These are phyloP conservation scores for Halocynthia roretzi DNA, from an alignment of 23 tunicate species.

Conservation along the genomic window DNA sequence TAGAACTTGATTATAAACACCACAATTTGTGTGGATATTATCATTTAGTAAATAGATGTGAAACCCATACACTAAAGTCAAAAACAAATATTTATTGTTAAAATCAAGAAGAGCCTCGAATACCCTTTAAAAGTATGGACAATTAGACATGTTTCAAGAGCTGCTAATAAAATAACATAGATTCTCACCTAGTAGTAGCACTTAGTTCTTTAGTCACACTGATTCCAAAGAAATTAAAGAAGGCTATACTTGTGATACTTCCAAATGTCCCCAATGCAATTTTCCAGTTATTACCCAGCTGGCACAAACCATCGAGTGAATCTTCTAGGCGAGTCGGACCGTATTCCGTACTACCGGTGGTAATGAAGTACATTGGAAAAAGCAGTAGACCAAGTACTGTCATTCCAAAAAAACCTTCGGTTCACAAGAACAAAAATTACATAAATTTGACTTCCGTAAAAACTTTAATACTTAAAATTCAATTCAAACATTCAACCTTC, in stretches of 20 bases:
- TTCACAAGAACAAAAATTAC: neutral
- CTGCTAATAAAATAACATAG: neutral
- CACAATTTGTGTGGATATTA: no score
- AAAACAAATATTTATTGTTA: no score
- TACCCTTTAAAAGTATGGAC: no score
- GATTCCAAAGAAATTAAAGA: constrained; percentile 96
- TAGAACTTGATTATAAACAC: no score
- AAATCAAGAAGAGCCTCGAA: no score
- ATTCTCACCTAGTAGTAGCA: constrained; percentile 87
- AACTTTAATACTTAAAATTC: neutral
- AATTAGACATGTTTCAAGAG: no score
- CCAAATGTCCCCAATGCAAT: constrained; percentile 79
- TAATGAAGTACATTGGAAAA: constrained; percentile 90
- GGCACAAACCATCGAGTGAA: constrained; percentile 92
- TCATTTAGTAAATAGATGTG: no score
- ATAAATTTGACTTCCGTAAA: neutral
- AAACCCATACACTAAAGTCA: no score
- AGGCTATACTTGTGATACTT: constrained; percentile 89
- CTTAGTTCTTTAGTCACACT: constrained; percentile 93
- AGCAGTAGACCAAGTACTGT: constrained; percentile 72
- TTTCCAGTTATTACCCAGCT: constrained; percentile 74
- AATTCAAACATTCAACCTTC: constrained; percentile 67
- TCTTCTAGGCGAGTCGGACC: constrained; percentile 88
- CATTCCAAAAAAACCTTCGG: constrained; percentile 92
- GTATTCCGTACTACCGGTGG: constrained; percentile 47